A percentile compares a stretch with the other conserved stretches of the same genome.
Evolutionary conservation across 1,140 invertebrate genomes (phyloP).

Genomic region (Hormaphis cornu): DNA sequence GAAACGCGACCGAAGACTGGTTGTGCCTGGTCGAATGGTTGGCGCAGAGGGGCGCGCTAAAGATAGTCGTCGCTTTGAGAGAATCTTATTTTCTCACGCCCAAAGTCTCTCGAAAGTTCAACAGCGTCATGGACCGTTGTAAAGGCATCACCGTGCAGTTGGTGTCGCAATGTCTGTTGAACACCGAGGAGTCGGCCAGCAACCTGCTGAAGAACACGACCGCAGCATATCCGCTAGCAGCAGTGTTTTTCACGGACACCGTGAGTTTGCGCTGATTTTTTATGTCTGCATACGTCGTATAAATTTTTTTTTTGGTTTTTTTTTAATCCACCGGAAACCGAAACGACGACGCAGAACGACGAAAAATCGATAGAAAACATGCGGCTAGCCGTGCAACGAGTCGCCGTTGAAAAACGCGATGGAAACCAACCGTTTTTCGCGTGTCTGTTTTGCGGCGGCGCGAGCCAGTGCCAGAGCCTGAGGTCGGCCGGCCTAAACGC

Average conservation of each 20-base stretch:
- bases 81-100: background rate
- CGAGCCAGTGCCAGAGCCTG: background rate
- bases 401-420: background rate
- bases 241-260: conserved; percentile 6
- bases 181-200: background rate
- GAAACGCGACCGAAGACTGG: background rate
- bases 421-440: background rate
- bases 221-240: background rate
- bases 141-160: background rate
- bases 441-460: background rate
- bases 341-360: background rate
- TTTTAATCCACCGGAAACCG: too few species aligned
- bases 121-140: conserved; percentile 11
- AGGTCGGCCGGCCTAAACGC: background rate
- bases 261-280: background rate
- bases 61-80: background rate
- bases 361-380: conserved; percentile 5
- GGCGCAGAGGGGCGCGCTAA: conserved; percentile 6
- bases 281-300: background rate
- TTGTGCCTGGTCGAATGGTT: conserved; percentile 29
- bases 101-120: background rate
- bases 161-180: background rate
- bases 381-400: background rate
- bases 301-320: background rate
- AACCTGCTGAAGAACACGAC: background rate